These are phyloP conservation scores for Maconellicoccus hirsutus DNA, from an alignment of 1,140 invertebrate species.

Conservation along the genomic window DNA sequence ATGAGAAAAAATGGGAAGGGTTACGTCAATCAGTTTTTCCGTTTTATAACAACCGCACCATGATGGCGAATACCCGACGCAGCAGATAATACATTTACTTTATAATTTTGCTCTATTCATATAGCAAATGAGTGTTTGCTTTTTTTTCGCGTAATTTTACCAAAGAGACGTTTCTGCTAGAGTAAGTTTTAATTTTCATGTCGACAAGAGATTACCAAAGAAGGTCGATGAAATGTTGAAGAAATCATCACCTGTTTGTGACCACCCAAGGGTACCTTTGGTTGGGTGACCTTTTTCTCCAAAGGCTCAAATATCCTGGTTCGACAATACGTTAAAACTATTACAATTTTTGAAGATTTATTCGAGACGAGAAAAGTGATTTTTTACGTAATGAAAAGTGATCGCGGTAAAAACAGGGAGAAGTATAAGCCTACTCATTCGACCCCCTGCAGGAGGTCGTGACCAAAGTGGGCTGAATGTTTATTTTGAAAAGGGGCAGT, in stretches of 20 bases:
- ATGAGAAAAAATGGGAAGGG: neutral
- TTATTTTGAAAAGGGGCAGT: constrained; percentile 22
- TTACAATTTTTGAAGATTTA: neutral
- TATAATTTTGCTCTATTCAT: neutral
- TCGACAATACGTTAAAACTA: neutral
- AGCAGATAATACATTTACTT: neutral
- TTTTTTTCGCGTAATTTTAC: too few species aligned
- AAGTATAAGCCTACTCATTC: constrained; percentile 10
- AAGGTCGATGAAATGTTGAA: too few species aligned
- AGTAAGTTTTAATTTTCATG: too few species aligned
- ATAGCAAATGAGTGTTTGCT: neutral
- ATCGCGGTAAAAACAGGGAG: constrained; percentile 12
- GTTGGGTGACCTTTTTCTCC: neutral
- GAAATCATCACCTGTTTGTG: neutral
- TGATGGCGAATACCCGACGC: neutral
- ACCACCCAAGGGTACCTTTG: neutral
- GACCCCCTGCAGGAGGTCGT: constrained; percentile 21
- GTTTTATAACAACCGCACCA: too few species aligned
- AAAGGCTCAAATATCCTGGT: neutral
- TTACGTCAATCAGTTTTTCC: constrained; percentile 9
- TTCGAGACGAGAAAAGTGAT: neutral
- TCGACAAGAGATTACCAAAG: too few species aligned
- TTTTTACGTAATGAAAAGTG: constrained; percentile 12
- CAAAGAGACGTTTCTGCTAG: too few species aligned
- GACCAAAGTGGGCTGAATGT: constrained; percentile 21